phyloP scores from a whole-genome alignment of 2,888 invertebrate genomes.

The Tolmerus cingulatus region DNA sequence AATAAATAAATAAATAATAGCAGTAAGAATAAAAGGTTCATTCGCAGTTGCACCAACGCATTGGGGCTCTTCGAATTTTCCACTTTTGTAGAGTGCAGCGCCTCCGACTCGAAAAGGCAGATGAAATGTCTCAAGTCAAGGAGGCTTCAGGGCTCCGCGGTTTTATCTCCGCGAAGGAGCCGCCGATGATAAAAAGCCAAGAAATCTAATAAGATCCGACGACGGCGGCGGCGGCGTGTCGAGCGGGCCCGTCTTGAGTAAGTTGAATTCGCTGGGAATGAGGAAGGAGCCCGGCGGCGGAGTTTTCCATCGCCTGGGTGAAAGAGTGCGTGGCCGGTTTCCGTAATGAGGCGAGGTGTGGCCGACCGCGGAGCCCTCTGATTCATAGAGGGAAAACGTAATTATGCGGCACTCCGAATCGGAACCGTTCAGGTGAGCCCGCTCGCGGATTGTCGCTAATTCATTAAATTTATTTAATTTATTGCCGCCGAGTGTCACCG shows the following conservation, averaged over 20 bases:
- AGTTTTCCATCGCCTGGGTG: slow-evolving; percentile 30
- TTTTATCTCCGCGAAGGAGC: background rate
- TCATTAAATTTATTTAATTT: slow-evolving; percentile 28
- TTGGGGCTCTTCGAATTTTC: background rate
- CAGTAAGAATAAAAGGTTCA: background rate
- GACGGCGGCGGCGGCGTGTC: background rate
- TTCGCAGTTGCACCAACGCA: background rate
- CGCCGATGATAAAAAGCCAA: background rate
- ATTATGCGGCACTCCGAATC: slow-evolving; percentile 1
- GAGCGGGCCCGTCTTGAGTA: background rate
- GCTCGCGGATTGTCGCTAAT: background rate
- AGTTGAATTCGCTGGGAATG: background rate
- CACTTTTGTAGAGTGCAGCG: background rate
- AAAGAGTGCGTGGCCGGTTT: slow-evolving; percentile 49
- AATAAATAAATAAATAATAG: too few species aligned
- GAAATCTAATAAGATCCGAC: slow-evolving; percentile 22
- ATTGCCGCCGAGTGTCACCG: slow-evolving; percentile 6
- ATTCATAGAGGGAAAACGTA: slow-evolving; percentile 34
- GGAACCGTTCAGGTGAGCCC: background rate
- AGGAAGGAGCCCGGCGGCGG: slow-evolving; percentile 25
- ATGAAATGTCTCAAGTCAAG: background rate
- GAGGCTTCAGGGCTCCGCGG: background rate
- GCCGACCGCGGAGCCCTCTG: slow-evolving; percentile 20
- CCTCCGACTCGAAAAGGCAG: background rate
- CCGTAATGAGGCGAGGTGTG: slow-evolving; percentile 46